A percentile compares a stretch with the other conserved stretches of the same genome.
Conservation (phyloP, 1,140 invertebrate species). For the Drosophila micromelanica region DNA sequence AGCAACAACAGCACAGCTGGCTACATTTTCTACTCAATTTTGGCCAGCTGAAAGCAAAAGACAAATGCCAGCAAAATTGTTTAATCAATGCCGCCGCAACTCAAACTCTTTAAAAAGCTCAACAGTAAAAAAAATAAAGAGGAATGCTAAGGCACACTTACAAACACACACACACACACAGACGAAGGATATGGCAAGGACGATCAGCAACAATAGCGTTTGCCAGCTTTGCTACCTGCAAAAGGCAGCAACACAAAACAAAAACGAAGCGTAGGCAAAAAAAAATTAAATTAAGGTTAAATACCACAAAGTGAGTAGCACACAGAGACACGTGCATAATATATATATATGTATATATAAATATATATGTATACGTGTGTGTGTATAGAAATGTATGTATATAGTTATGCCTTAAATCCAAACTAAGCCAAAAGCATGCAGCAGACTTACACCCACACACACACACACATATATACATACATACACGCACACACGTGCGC, state of each 20-base stretch:
- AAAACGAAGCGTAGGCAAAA: slow-evolving; percentile 39
- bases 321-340: slow-evolving; percentile 31
- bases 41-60: slow-evolving; percentile 24
- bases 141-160: slow-evolving; percentile 36
- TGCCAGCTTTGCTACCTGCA: slow-evolving; percentile 54
- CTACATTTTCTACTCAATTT: slow-evolving; percentile 25
- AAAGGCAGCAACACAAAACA: slow-evolving; percentile 27
- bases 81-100: slow-evolving; percentile 74
- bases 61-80: slow-evolving; percentile 47
- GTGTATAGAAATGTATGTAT: not conserved
- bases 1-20: slow-evolving; percentile 9
- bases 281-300: slow-evolving; percentile 81
- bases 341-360: slow-evolving; percentile 1
- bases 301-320: slow-evolving; percentile 75
- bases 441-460: slow-evolving; percentile 30
- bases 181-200: slow-evolving; percentile 58
- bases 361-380: not conserved
- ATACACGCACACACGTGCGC: slow-evolving; percentile 36
- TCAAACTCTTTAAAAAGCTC: slow-evolving; percentile 53
- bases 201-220: slow-evolving; percentile 38
- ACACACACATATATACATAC: slow-evolving; percentile 21
- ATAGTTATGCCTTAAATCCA: slow-evolving; percentile 59
- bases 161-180: slow-evolving; percentile 15
- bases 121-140: slow-evolving; percentile 28
- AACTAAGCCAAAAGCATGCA: slow-evolving; percentile 56